Evolutionary conservation across 1,140 invertebrate species (phyloP).

Genomic region (Phenacoccus solenopsis): DNA sequence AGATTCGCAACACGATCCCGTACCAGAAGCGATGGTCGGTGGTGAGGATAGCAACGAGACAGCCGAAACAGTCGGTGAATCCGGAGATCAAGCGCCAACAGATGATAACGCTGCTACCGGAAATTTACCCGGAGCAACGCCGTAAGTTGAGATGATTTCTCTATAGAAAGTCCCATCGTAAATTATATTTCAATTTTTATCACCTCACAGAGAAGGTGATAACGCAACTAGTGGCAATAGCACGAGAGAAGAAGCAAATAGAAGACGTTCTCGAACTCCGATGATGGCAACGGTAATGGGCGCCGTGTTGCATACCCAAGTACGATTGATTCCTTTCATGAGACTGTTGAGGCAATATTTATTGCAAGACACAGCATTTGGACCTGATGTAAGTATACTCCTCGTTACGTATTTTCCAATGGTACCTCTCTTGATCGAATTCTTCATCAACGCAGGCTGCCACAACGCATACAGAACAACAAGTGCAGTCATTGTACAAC

Average conservation of each 20-base stretch:
- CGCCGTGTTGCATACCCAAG: neutral
- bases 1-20: neutral
- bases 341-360: slow-evolving; percentile 5
- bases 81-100: neutral
- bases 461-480: neutral
- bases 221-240: neutral
- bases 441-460: neutral
- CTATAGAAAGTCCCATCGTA: no score
- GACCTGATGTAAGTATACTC: neutral
- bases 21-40: neutral
- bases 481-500: slow-evolving; percentile 49
- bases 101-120: neutral
- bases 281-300: neutral
- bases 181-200: neutral
- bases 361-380: neutral
- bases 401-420: neutral
- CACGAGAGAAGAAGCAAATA: neutral
- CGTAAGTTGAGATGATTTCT: neutral
- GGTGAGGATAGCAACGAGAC: neutral
- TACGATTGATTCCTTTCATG: slow-evolving; percentile 1
- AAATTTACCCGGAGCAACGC: neutral
- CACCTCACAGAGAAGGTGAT: neutral
- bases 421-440: neutral
- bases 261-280: neutral
- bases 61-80: neutral